Conservation (phyloP, 2,797 vertebrate species). For the Gymnothorax javanicus region DNA sequence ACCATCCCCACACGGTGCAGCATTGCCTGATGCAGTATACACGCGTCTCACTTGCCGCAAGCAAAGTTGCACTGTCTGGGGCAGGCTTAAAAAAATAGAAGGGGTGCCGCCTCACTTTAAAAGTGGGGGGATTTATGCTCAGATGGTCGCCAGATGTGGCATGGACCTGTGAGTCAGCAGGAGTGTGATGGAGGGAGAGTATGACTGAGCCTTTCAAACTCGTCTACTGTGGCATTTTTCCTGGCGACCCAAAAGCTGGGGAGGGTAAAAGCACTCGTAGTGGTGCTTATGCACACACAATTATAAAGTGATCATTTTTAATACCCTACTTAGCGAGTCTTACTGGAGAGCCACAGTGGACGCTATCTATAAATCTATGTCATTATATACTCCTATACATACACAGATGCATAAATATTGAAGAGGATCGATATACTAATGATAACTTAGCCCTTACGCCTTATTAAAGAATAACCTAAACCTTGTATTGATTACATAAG, state of each 20-base stretch:
- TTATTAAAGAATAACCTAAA: conserved; percentile 81
- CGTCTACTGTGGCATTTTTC: conserved; percentile 11
- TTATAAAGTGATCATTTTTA: conserved; percentile 31
- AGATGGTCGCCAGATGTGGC: neutral
- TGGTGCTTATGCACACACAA: conserved; percentile 2
- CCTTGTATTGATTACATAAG: conserved; percentile 82
- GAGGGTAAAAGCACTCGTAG: conserved; percentile 12
- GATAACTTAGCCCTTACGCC: conserved; percentile 82
- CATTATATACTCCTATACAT: conserved; percentile 63
- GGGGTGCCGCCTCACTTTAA: neutral
- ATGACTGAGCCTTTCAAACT: neutral
- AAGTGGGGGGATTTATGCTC: neutral
- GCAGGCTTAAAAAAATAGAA: neutral
- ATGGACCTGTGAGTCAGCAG: conserved; percentile 13
- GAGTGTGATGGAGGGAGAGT: neutral
- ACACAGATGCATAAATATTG: conserved; percentile 74
- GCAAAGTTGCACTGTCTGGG: too few relatives aligned
- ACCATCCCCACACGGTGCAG: too few relatives aligned
- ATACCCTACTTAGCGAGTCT: conserved; percentile 60
- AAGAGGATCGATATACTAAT: conserved; percentile 77
- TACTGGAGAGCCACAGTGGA: conserved; percentile 61
- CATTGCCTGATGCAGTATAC: too few relatives aligned
- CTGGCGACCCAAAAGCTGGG: conserved; percentile 15
- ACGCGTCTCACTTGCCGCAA: too few relatives aligned
- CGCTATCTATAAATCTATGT: conserved; percentile 60